These are phyloP conservation scores for Epizoanthus stellaris DNA, from an alignment of 92 coral and sea anemone species.

Conservation along the genomic window DNA sequence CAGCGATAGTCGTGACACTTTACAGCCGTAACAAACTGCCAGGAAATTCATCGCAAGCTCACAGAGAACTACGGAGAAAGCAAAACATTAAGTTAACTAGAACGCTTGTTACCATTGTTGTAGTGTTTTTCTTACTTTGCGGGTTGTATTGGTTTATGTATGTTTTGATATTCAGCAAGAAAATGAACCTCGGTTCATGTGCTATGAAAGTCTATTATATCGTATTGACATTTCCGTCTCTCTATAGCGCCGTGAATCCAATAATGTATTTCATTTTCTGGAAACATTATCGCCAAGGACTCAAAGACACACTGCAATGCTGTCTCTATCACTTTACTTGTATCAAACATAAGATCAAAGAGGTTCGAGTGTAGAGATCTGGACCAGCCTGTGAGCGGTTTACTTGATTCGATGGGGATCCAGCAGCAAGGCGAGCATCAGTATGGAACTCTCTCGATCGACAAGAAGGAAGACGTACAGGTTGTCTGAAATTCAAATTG, in stretches of 20 bases:
- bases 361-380: neutral
- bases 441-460: no score
- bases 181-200: constrained; percentile 8
- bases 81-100: constrained; percentile 23
- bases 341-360: neutral
- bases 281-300: constrained; percentile 20
- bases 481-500: no score
- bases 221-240: neutral
- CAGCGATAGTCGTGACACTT: constrained; percentile 6
- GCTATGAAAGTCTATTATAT: neutral
- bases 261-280: constrained; percentile 23
- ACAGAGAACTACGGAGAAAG: constrained; percentile 17
- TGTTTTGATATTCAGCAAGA: constrained; percentile 17
- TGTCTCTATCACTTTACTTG: neutral
- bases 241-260: constrained; percentile 32
- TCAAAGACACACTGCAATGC: neutral
- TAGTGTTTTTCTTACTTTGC: constrained; percentile 17
- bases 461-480: no score
- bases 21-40: constrained; percentile 1
- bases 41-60: neutral
- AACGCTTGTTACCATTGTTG: constrained; percentile 7
- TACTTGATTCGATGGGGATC: no score
- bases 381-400: no score
- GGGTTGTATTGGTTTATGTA: constrained; percentile 21
- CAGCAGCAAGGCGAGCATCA: no score